These are phyloP conservation scores for Coecobrya sp. DNA, from an alignment of 2,888 invertebrate genomes.

Conservation along the genomic window DNA sequence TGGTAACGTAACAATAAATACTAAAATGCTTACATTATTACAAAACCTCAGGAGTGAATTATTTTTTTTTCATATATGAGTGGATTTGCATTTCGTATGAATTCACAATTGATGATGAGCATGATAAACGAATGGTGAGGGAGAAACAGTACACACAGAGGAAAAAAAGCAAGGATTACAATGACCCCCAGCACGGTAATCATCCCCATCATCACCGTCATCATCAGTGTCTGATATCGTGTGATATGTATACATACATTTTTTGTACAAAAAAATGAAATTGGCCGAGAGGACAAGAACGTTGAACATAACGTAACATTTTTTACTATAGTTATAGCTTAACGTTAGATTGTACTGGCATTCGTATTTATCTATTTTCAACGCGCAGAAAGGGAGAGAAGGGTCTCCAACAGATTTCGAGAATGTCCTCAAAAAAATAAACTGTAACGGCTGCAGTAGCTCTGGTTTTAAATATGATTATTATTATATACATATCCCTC, in stretches of 20 bases:
- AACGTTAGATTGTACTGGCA: too few species aligned
- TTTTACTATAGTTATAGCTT: too few species aligned
- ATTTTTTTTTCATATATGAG: constrained; percentile 9
- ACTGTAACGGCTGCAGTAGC: neutral
- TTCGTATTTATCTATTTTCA: neutral
- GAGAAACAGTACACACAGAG: constrained; percentile 10
- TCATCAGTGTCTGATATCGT: constrained; percentile 41
- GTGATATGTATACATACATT: constrained; percentile 45
- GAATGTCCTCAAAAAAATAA: constrained; percentile 45
- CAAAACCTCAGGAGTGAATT: constrained; percentile 50
- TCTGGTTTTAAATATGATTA: neutral
- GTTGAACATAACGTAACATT: neutral
- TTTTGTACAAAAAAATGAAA: neutral
- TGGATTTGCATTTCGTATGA: constrained; percentile 45
- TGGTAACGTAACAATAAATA: constrained; percentile 12
- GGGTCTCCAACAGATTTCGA: constrained; percentile 40
- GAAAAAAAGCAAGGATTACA: constrained; percentile 74
- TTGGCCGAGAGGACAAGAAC: constrained; percentile 20
- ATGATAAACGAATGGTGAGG: constrained; percentile 49
- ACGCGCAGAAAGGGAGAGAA: neutral
- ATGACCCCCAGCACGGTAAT: constrained; percentile 80
- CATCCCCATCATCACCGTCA: constrained; percentile 37
- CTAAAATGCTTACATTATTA: constrained; percentile 42
- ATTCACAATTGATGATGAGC: constrained; percentile 47
- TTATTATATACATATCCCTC: too few species aligned